Evolutionary conservation across 1,140 invertebrate genomes (phyloP), one percentile per base, ranked within the genome.

Genomic region (Zophobas atratus): DNA sequence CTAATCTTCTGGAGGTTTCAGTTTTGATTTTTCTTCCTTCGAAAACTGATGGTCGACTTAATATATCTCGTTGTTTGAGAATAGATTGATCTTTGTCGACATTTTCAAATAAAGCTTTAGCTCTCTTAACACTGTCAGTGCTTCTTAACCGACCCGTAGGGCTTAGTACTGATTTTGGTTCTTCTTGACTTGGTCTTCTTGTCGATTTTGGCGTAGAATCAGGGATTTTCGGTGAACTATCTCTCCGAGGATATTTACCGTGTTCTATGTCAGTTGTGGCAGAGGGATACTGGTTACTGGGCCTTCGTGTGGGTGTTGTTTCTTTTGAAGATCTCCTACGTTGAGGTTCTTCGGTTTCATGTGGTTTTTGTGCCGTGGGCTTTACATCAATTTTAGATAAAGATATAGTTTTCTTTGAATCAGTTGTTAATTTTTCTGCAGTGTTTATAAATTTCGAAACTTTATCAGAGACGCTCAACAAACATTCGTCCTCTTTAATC

Each of bases 61-160:
- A 83, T 36, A 89, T 89, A 75, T 89, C 88, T 76, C 85, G 85
- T 67, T 88, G 87, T 78, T 79, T 82, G 8, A 79, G 56, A 6
- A 73, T 76, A 56, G 79, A 73, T 72, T 88, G 87, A 3, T 88
- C 88, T 74, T 79, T 81, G 36, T 63, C 49, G 6, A 87, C 87
- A 56, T 90, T 89, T 86, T 93, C 92, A 86, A 93, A 93, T 8
- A 93, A 82, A 41, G 88, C 89, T 85, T 91, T 92, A 0, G 91
- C 91, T 84, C 91, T 92, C 72, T 89, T 89, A 0, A 93, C 91
- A 48, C 89, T 89, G 79, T 91, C 90, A 38, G 88, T 90, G 78
- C 89, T 91, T 43, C 88, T 88, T 41, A 90, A 81, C 34, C 80
- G 77, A 34, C 81, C 82, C 48, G 82, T 81, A 20, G 78, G 73